Conservation (phyloP, 1,140 invertebrate species). For the Neodiprion pinetum region DNA sequence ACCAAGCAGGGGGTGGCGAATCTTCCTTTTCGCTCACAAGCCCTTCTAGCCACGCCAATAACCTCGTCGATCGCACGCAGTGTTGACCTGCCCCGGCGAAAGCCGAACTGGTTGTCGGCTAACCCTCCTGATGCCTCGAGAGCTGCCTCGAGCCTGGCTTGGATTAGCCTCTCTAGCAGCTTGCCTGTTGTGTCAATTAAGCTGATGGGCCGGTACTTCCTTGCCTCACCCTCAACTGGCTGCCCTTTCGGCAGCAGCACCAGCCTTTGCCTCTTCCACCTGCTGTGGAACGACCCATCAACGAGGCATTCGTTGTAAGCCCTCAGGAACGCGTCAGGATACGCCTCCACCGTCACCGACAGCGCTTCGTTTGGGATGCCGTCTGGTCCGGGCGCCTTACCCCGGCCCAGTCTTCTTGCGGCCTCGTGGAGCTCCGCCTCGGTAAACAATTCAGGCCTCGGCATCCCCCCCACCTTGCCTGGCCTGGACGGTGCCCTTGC, state of each 20-base stretch:
- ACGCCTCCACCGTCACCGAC: too few species aligned
- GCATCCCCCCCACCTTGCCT: too few species aligned
- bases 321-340: too few species aligned
- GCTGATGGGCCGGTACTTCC: conserved; percentile 9
- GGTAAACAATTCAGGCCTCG: too few species aligned
- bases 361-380: not conserved
- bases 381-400: conserved; percentile 35
- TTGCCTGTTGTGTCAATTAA: conserved; percentile 50
- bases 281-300: too few species aligned
- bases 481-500: too few species aligned
- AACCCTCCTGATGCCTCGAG: conserved; percentile 26
- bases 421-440: too few species aligned
- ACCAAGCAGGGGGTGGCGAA: conserved; percentile 19
- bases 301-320: too few species aligned
- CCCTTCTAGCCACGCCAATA: not conserved
- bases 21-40: conserved; percentile 16
- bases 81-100: conserved; percentile 42
- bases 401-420: too few species aligned
- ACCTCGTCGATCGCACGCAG: conserved; percentile 41
- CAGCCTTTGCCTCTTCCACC: too few species aligned
- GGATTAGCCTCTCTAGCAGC: conserved; percentile 44
- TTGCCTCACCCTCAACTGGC: too few species aligned
- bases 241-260: too few species aligned
- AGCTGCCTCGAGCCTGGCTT: conserved; percentile 31
- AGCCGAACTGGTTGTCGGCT: conserved; percentile 44